phyloP scores from a whole-genome alignment of 2,113 vertebrate genomes.

The Laticauda colubrina region DNA sequence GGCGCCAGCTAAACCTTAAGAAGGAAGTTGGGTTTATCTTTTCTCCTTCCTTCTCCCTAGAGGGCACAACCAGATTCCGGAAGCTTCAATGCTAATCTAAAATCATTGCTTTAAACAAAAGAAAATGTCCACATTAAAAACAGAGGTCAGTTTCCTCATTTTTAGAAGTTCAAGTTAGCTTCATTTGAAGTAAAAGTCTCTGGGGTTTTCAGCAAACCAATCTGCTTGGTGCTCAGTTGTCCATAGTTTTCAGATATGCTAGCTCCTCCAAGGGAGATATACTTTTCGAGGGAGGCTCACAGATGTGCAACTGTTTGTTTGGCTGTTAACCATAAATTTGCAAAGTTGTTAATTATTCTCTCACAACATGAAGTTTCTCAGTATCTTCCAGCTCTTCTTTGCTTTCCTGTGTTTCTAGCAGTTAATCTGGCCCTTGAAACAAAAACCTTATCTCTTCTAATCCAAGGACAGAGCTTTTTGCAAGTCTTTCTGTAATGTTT shows the following conservation, averaged over 20 bases:
- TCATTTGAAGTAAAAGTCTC: neutral
- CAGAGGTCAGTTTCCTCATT: neutral
- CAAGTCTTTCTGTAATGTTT: neutral
- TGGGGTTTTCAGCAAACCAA: neutral
- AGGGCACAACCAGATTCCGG: neutral
- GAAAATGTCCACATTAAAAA: neutral
- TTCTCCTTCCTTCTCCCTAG: neutral
- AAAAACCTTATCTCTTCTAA: neutral
- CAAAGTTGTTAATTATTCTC: neutral
- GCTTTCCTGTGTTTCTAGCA: neutral
- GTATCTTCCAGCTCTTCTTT: neutral
- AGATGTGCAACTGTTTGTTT: neutral
- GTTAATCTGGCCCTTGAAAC: neutral
- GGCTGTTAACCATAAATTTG: neutral
- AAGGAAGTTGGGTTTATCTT: neutral
- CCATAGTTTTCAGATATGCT: neutral
- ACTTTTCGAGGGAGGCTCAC: neutral
- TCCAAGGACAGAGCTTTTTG: neutral
- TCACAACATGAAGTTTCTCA: neutral
- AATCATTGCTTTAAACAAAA: neutral
- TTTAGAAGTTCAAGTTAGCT: neutral
- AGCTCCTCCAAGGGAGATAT: neutral
- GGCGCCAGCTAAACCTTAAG: neutral
- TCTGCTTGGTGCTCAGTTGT: neutral
- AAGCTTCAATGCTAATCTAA: neutral